Evolutionary conservation across 2,888 invertebrate genomes (phyloP).

Genomic region (Oscheius onirici): DNA sequence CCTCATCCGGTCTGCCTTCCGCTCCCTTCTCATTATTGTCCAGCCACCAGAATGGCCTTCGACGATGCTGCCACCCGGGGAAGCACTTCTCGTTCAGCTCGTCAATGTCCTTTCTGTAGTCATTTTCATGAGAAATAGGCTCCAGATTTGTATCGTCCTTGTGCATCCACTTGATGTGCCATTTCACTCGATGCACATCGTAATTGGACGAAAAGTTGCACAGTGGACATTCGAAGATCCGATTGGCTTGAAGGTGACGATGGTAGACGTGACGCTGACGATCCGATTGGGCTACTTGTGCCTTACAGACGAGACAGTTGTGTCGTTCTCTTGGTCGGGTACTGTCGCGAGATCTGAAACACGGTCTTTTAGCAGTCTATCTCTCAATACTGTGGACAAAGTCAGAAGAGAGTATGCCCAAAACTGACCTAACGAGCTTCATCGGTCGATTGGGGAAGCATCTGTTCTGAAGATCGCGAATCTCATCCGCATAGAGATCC

Average conservation of each 20-base stretch:
- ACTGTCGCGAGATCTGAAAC: conserved; percentile 21
- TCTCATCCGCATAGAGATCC: conserved; percentile 55
- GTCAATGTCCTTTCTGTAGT: conserved; percentile 55
- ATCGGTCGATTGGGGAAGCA: conserved; percentile 65
- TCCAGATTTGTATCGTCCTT: conserved; percentile 48
- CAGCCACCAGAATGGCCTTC: conserved; percentile 48
- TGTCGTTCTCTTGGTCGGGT: conserved; percentile 54
- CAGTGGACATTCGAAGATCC: conserved; percentile 60
- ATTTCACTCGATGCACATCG: conserved; percentile 37
- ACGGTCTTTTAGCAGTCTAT: too few species aligned
- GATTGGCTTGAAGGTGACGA: conserved; percentile 40
- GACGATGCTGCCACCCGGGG: conserved; percentile 59
- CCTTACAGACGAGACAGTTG: conserved; percentile 47
- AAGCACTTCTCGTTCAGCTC: conserved; percentile 59
- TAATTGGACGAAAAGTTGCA: conserved; percentile 55
- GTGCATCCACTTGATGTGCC: conserved; percentile 61
- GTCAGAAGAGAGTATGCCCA: too few species aligned
- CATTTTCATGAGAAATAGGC: conserved; percentile 57
- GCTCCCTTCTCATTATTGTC: conserved; percentile 29
- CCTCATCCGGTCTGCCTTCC: conserved; percentile 10
- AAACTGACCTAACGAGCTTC: conserved; percentile 48
- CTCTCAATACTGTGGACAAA: too few species aligned
- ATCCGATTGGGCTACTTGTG: conserved; percentile 60
- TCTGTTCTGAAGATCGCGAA: conserved; percentile 49
- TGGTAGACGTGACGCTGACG: conserved; percentile 61